Evolutionary conservation across 2,113 vertebrate genomes (phyloP).

Genomic region (Entomyzon cyanotis): DNA sequence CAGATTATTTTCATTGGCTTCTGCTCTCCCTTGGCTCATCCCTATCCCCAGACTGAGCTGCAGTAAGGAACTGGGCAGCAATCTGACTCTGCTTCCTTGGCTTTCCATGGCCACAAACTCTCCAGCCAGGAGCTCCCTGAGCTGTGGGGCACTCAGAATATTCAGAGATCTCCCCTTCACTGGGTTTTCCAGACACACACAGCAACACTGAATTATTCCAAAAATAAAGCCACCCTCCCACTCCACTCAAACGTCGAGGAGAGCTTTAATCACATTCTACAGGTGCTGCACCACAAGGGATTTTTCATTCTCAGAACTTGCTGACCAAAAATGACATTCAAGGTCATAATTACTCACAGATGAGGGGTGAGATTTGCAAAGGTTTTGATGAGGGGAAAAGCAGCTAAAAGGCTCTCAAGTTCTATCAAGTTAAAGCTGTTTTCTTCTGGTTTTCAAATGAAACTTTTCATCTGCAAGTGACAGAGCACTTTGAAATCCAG

Average conservation of each 20-base stretch:
- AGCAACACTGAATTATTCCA: background rate
- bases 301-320: background rate
- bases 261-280: background rate
- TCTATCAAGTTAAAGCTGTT: background rate
- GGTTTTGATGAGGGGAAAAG: background rate
- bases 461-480: background rate
- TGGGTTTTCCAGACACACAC: background rate
- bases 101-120: background rate
- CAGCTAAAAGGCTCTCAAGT: background rate
- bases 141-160: background rate
- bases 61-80: background rate
- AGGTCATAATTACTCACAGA: background rate
- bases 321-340: background rate
- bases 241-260: background rate
- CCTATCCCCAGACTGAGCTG: background rate
- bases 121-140: background rate
- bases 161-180: background rate
- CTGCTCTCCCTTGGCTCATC: background rate
- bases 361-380: background rate
- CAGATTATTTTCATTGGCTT: constrained; percentile 50
- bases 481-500: background rate
- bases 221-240: background rate
- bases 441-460: background rate
- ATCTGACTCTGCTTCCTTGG: background rate
- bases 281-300: background rate